Conservation (phyloP, 2,888 invertebrate genomes). For the Nomada ferruginata region DNA sequence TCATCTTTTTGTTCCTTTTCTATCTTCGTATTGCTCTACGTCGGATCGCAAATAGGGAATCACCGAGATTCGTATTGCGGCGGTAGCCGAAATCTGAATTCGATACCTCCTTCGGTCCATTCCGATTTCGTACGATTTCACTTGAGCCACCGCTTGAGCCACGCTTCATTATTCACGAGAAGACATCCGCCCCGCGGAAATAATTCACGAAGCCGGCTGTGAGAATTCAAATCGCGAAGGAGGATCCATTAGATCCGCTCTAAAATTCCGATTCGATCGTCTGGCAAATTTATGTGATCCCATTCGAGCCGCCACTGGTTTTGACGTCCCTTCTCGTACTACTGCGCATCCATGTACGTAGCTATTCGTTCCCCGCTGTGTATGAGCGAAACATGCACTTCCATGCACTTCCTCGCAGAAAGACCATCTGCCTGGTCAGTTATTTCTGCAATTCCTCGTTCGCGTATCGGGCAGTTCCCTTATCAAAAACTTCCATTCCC, state of each 20-base stretch:
- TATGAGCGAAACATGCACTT: neutral
- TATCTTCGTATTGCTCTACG: neutral
- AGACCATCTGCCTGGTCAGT: neutral
- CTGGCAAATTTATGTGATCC: conserved; percentile 65
- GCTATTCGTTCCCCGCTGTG: neutral
- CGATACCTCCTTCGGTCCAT: conserved; percentile 30
- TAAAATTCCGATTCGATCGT: conserved; percentile 70
- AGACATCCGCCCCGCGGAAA: conserved; percentile 58
- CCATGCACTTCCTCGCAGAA: neutral
- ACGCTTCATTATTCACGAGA: conserved; percentile 63
- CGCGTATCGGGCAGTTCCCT: neutral
- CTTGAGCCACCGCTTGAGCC: conserved; percentile 34
- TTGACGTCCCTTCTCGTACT: conserved; percentile 37
- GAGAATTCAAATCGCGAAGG: conserved; percentile 62
- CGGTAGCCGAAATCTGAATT: conserved; percentile 20
- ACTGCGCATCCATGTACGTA: neutral
- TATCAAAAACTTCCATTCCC: too few relatives aligned
- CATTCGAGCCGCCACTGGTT: conserved; percentile 47
- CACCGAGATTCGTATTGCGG: neutral
- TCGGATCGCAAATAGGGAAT: neutral
- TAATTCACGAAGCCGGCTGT: conserved; percentile 63
- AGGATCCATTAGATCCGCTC: conserved; percentile 71
- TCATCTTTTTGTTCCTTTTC: neutral
- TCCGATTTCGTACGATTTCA: conserved; percentile 50
- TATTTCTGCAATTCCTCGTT: neutral